Evolutionary conservation across 2,113 vertebrate species (phyloP).

Genomic region (mouse (Mus musculus)): GRCm39 chr6:99998501-99999000

Average conservation of each 20-base stretch:
- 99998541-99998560: neutral
- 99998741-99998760: neutral
- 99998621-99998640: neutral
- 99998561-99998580: neutral
- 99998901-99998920: neutral
- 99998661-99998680: fast-evolving
- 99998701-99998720: neutral
- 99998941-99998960: neutral
- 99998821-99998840: neutral
- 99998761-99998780: neutral
- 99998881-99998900: neutral
- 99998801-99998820: neutral
- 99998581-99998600: neutral
- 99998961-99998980: neutral
- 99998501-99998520: neutral
- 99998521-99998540: too few relatives aligned
- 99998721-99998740: neutral
- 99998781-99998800: neutral
- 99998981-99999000: neutral
- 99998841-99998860: neutral
- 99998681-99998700: neutral
- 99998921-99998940: neutral
- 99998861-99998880: too few relatives aligned
- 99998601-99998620: neutral
- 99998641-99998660: too few relatives aligned